These are phyloP conservation scores for Aphrophora alni DNA, from an alignment of 2,888 invertebrate species.

Conservation along the genomic window DNA sequence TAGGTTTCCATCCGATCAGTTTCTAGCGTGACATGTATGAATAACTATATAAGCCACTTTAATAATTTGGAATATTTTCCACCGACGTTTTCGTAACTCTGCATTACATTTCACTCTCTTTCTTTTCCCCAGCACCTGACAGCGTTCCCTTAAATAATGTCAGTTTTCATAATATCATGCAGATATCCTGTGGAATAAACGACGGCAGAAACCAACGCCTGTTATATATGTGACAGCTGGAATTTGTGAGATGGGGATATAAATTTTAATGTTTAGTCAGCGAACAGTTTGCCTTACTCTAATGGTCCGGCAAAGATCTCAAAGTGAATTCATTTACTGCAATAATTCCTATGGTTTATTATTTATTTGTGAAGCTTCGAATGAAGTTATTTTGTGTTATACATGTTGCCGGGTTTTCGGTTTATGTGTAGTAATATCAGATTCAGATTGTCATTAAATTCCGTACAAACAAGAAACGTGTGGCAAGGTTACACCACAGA, in stretches of 20 bases:
- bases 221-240: background rate
- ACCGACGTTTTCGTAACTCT: background rate
- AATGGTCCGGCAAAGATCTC: background rate
- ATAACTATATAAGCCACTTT: background rate
- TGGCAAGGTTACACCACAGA: background rate
- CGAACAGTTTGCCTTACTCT: background rate
- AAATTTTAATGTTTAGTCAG: background rate
- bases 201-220: background rate
- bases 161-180: slow-evolving; percentile 9
- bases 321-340: background rate
- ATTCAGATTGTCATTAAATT: background rate
- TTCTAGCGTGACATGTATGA: background rate
- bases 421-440: background rate
- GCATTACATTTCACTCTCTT: background rate
- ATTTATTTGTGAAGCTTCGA: too few species aligned
- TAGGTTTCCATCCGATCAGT: background rate
- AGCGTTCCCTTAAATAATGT: slow-evolving; percentile 4
- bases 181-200: background rate
- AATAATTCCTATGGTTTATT: too few species aligned
- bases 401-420: too few species aligned
- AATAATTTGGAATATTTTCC: background rate
- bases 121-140: background rate
- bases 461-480: background rate
- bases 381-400: too few species aligned
- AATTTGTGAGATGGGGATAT: background rate